A percentile compares a stretch with the other conserved stretches of the same genome.
Evolutionary conservation across 2,888 invertebrate species (phyloP).

Genomic region (Cecidostiba fungosa): DNA sequence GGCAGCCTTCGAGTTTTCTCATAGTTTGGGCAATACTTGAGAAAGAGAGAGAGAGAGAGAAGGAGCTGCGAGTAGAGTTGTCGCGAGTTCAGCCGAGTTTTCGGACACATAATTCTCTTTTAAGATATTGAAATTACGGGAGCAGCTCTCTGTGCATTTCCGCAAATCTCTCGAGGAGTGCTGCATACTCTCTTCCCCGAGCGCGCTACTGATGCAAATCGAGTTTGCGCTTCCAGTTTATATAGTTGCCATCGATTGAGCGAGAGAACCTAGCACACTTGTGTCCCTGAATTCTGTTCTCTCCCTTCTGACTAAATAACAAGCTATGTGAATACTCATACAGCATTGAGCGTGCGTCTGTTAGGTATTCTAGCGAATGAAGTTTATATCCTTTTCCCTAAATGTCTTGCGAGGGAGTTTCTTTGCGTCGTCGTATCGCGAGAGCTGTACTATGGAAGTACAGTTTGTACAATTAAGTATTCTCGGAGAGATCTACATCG

Average conservation of each 20-base stretch:
- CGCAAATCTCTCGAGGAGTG: conserved; percentile 52
- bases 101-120: conserved; percentile 63
- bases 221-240: conserved; percentile 68
- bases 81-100: conserved; percentile 21
- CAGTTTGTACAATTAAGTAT: not conserved
- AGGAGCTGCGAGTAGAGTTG: not conserved
- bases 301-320: not conserved
- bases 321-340: not conserved
- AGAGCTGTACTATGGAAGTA: not conserved
- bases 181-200: conserved; percentile 6
- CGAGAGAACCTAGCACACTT: not conserved
- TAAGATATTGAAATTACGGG: conserved; percentile 69
- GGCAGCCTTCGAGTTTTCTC: not conserved
- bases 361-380: not conserved
- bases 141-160: not conserved
- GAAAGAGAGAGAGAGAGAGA: not conserved
- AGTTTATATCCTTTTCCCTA: not conserved
- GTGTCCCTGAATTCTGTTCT: conserved; percentile 2
- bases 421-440: not conserved
- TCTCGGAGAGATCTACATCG: too few species aligned
- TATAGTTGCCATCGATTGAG: conserved; percentile 68
- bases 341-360: not conserved
- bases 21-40: conserved; percentile 19
- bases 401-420: not conserved
- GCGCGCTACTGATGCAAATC: conserved; percentile 69